phyloP scores from a whole-genome alignment of 2,797 vertebrate species.

The Darevskia mixta region DNA sequence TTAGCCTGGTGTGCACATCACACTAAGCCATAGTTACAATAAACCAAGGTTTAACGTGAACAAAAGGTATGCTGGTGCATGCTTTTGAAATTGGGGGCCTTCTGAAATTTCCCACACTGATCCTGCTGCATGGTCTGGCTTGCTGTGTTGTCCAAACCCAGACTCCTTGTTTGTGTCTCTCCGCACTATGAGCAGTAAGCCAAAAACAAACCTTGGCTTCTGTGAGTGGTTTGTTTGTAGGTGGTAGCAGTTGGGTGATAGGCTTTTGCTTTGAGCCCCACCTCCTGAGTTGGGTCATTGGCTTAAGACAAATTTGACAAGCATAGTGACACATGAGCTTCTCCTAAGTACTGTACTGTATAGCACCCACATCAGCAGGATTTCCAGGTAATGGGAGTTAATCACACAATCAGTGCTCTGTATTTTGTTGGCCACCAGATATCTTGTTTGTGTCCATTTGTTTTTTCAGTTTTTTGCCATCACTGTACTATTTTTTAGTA shows the following conservation, averaged over 20 bases:
- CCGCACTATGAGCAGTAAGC: neutral
- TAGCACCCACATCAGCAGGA: neutral
- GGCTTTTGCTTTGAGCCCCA: neutral
- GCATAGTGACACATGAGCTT: neutral
- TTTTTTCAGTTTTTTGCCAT: neutral
- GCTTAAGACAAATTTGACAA: neutral
- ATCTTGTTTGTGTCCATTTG: neutral
- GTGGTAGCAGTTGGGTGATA: neutral
- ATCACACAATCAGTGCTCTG: neutral
- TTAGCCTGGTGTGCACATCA: neutral
- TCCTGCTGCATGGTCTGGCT: too few relatives aligned
- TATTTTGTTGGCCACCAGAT: constrained; percentile 51
- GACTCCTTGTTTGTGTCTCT: neutral
- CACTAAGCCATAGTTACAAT: neutral
- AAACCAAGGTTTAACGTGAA: too few relatives aligned
- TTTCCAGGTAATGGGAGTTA: neutral
- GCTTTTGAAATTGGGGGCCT: too few relatives aligned
- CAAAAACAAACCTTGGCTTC: too few relatives aligned
- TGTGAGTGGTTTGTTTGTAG: too few relatives aligned
- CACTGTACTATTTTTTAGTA: neutral
- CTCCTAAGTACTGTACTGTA: neutral
- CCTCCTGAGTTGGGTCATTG: neutral
- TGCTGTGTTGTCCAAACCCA: too few relatives aligned
- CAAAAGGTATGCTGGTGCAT: too few relatives aligned
- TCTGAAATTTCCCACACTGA: too few relatives aligned